Base-by-base conservation (phyloP, 2,888 invertebrate species). In the Eristalis tenax region DNA sequence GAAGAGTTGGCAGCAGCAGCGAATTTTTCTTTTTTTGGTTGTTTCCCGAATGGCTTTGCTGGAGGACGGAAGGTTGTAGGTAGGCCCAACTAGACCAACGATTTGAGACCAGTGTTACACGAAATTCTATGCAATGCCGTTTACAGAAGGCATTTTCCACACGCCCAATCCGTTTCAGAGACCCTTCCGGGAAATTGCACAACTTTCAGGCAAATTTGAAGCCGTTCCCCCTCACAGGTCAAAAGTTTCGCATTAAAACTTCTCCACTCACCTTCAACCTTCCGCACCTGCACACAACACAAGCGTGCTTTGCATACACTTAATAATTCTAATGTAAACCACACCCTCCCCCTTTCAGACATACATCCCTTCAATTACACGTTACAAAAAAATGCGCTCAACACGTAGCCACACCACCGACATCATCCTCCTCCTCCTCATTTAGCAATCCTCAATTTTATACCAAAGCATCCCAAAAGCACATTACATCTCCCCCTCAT, bases 391-490 rank as follows among this genome's bases (percentile, higher is more conserved):
- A 78, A 69, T 10, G 50, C 59, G 11, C 28, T 65, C 57, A 79
- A 28, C 50, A 70, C 74, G 11, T 66, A 70, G 78, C 57, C 69
- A 35, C 28, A 22, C 57, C 70, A 61, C 35, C 59, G n/a, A n/a
- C 43, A 50, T n/a, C n/a, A 1, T 4, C 18, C 18, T 18, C 50
- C 50, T 8, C 65, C 57, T 56, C 50, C 50, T 18, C 65, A 40
- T 56, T 75, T 32, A 61, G 69, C 69, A 69, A 64, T 50, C 26
- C 40, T 65, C 57, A 64, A 73, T 68, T 70, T 68, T 59, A 43
- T 71, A 70, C 61, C 66, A 71, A 84, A 80, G 76, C 61, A 70
- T 66, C 61, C 61, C 63, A 65, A 66, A 77, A 74, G 38, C 59
- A 70, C 50, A 70, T 69, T 74, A 64, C 69, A 70, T 79, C 59